Base-by-base conservation (phyloP, 2,888 invertebrate species). In the Gandaritis pyraliata region DNA sequence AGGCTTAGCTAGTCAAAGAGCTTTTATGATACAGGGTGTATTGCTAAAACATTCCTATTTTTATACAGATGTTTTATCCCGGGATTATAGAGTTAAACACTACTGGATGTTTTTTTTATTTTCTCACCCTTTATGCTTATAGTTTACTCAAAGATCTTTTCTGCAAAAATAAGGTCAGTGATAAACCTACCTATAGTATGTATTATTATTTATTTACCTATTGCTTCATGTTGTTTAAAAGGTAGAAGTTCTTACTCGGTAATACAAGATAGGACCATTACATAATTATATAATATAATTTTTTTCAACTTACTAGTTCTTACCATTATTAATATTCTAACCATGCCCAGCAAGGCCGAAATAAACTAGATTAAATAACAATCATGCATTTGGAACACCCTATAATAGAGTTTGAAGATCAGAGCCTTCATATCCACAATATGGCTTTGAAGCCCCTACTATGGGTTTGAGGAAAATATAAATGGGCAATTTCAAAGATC, bases 1-100 rank as follows among this genome's bases (percentile, higher is more conserved):
- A 65, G 64, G 65, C 65, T 63, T 57, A 65, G 51, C 60, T 52
- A 64, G 63, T 66, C 66, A 69, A 67, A 66, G 66, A 59, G 65
- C 55, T 60, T 61, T 55, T 53, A 63, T 59, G 58, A 57, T 54
- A 54, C 18, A 38, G 46, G 54, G 46, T 18, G 54, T 46, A 13
- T 8, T 10, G 18, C 18, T 54, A 54, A 8, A 47, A 23, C 15
- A 46, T n/a, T n/a, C 11, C n/a, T 52, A 30, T 52, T 52, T n/a
- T 36, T 1, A 15, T 16, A n/a, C 29, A 1, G 7, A 47, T 29
- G 5, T 29, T 47, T 47, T 41, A 2, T 41, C 8, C 8, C 8
- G 13, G 8, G 38, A n/a, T 38, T 41, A 33, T 33, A 15, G 8
- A 38, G n/a, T n/a, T n/a, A n/a, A 38, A 38, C n/a, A 38, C 6